Base-by-base conservation (phyloP, 2,888 invertebrate genomes). In the Phaedon cochleariae region DNA sequence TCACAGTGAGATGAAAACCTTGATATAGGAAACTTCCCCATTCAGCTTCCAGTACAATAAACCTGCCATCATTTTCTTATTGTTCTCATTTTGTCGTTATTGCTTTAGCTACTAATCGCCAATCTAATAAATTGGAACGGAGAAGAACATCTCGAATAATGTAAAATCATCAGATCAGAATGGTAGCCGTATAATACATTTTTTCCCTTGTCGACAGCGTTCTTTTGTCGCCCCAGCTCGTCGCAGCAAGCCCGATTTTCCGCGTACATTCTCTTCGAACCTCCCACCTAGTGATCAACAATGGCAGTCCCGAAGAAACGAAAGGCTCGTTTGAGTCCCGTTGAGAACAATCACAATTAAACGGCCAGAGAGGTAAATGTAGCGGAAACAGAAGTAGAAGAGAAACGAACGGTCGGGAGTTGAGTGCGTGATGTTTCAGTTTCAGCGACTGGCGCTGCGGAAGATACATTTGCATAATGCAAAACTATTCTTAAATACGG, bases 301-400 rank as follows among this genome's bases (percentile, higher is more conserved):
- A 76, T 76, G 73, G 69, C 70, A 67, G 66, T 69, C 71, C 70
- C 70, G 64, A 71, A 73, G 71, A 65, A 71, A 71, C 73, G 67
- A 76, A 71, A 70, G 71, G 70, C 71, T 71, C 71, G 75, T 75
- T 75, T 71, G 70, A 70, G 73, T 74, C 77, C 76, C 73, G 75
- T 74, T 69, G 77, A 75, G 77, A 77, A 76, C 76, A 77, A 78
- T 79, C 77, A 78, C 76, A 79, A 79, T 79, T 78, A 79, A 79
- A 76, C 73, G 76, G 74, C 73, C 76, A 70, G 69, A 74, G 73
- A 74, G 72, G 79, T 76, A 79, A 79, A 71, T 79, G 77, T 76
- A 72, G 75, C 70, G 77, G 76, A 79, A 78, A 75, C 74, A 71
- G 75, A 74, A 73, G 75, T 65, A 64, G 69, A 72, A 69, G 53